Conservation (phyloP, 2,113 vertebrate genomes). For the Meleagris gallopavo region DNA sequence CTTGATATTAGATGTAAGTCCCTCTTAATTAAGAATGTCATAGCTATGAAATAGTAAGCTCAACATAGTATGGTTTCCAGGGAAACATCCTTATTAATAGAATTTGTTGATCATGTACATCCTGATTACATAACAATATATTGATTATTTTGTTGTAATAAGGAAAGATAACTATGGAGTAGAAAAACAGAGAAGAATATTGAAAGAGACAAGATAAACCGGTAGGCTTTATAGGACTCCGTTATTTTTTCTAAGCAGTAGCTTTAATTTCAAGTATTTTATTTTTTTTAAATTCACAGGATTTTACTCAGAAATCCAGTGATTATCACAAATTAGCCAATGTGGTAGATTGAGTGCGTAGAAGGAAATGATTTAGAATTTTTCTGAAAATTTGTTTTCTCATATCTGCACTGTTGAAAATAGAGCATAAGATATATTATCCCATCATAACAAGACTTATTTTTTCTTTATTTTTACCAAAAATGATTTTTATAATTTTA, state of each 20-base stretch:
- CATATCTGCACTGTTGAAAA: not conserved
- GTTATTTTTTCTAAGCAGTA: not conserved
- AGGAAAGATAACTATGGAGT: not conserved
- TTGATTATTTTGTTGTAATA: conserved; percentile 29
- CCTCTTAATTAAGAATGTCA: not conserved
- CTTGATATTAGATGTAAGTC: not conserved
- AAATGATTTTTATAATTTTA: not conserved
- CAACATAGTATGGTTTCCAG: not conserved
- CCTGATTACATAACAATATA: conserved; percentile 58
- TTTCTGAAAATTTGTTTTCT: not conserved
- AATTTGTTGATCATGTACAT: conserved; percentile 47
- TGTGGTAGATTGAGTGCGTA: not conserved
- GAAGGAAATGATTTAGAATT: not conserved
- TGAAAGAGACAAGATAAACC: not conserved
- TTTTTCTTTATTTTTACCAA: not conserved
- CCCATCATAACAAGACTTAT: not conserved
- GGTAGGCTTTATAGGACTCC: not conserved
- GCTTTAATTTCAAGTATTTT: not conserved
- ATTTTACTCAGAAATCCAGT: not conserved
- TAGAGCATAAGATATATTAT: not conserved
- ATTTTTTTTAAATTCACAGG: not conserved
- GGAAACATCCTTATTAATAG: conserved; percentile 33
- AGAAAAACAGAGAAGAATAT: not conserved
- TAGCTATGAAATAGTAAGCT: not conserved
- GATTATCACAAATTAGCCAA: not conserved